These are phyloP conservation scores for Atta colombica DNA, from an alignment of 1,140 invertebrate species.

Conservation along the genomic window DNA sequence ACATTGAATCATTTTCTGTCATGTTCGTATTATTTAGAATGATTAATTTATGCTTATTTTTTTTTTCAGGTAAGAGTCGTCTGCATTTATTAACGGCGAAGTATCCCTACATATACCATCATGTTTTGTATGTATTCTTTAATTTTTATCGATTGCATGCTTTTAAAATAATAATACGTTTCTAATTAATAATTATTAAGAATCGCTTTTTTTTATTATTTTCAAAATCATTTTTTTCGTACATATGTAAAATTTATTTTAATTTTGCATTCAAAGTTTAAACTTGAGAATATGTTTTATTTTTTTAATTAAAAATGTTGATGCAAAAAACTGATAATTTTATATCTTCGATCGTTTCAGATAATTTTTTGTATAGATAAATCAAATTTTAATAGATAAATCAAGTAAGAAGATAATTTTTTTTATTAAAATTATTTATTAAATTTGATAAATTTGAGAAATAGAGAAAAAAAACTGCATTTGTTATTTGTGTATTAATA, in stretches of 20 bases:
- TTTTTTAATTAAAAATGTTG: no score
- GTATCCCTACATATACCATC: neutral
- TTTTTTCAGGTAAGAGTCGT: constrained; percentile 69
- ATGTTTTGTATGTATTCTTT: neutral
- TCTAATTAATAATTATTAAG: neutral
- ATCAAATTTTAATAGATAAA: no score
- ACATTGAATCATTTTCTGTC: neutral
- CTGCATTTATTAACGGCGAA: neutral
- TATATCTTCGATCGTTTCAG: no score
- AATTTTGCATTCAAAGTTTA: neutral
- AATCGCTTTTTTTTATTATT: neutral
- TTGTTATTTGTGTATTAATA: no score
- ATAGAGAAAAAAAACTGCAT: no score
- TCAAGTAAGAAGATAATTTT: no score
- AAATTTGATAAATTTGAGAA: no score
- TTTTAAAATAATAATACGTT: constrained; percentile 14
- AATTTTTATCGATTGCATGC: neutral
- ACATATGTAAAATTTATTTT: neutral
- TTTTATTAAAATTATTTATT: no score
- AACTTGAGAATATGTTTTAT: neutral
- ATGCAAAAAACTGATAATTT: no score
- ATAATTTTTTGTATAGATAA: no score
- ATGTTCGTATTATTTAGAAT: neutral
- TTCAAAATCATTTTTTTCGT: no score
- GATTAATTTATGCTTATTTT: constrained; percentile 17